Conservation (phyloP, 2,113 vertebrate genomes). For the Oreochromis tanganicae region DNA sequence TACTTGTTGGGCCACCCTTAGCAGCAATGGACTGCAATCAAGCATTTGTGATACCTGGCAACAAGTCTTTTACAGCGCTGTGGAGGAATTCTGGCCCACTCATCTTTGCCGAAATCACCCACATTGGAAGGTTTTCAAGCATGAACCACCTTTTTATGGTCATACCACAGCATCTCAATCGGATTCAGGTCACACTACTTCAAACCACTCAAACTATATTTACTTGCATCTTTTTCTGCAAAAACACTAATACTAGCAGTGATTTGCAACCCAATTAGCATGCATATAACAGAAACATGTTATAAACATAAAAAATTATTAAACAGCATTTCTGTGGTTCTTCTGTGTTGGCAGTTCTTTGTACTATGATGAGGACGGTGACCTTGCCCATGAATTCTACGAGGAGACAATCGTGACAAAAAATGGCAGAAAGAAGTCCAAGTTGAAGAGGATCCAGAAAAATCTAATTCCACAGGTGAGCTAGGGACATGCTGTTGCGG, state of each 20-base stretch:
- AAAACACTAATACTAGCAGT: not conserved
- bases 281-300: not conserved
- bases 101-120: not conserved
- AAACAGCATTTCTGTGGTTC: not conserved
- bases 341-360: constrained; percentile 79
- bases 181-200: not conserved
- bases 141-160: not conserved
- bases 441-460: constrained; percentile 94
- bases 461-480: constrained; percentile 97
- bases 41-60: not conserved
- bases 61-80: not conserved
- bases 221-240: not conserved
- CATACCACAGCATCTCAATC: not conserved
- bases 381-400: constrained; percentile 97
- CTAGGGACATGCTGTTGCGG: not conserved
- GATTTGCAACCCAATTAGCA: not conserved
- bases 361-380: constrained; percentile 96
- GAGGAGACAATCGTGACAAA: constrained; percentile 95
- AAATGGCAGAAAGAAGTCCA: constrained; percentile 92
- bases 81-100: not conserved
- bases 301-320: not conserved
- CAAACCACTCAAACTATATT: not conserved
- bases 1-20: not conserved
- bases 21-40: not conserved
- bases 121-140: not conserved